phyloP scores from a whole-genome alignment of 2,797 vertebrate species.

The Monodelphis domestica region DNA sequence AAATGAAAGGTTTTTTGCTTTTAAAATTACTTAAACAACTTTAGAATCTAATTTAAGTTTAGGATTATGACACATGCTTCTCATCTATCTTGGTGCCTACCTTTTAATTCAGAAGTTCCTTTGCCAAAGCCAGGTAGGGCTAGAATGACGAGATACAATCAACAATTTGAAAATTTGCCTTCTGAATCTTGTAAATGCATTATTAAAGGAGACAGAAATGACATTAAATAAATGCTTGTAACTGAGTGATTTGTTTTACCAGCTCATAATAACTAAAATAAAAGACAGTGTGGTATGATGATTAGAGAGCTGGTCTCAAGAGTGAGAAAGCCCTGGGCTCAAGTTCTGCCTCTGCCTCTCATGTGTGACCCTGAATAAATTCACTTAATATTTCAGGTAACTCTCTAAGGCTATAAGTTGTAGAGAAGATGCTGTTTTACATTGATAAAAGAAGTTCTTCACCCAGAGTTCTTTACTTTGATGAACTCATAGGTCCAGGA shows the following conservation, averaged over 20 bases:
- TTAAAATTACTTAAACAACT: slow-evolving; percentile 39
- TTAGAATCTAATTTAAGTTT: slow-evolving; percentile 50
- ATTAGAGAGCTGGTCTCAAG: background rate
- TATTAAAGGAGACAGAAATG: background rate
- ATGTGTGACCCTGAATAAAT: background rate
- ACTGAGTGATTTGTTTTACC: background rate
- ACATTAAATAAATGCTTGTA: background rate
- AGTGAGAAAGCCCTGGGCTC: background rate
- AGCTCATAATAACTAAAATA: background rate
- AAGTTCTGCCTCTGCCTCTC: background rate
- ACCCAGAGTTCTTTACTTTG: background rate
- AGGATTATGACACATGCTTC: background rate
- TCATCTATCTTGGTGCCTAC: slow-evolving; percentile 19
- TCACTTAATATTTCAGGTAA: background rate
- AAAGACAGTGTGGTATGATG: background rate
- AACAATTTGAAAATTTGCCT: slow-evolving; percentile 18
- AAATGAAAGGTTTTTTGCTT: slow-evolving; percentile 44
- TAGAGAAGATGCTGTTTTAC: background rate
- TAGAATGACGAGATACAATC: slow-evolving; percentile 1
- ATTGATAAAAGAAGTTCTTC: background rate
- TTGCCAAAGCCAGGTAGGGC: slow-evolving; percentile 5
- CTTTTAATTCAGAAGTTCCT: slow-evolving; percentile 10
- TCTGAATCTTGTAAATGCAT: background rate
- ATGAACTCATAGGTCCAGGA: slow-evolving; percentile 22
- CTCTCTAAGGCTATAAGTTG: background rate